Conservation (phyloP, 2,113 vertebrate species). For the zebrafish (Danio rerio) region DNA sequence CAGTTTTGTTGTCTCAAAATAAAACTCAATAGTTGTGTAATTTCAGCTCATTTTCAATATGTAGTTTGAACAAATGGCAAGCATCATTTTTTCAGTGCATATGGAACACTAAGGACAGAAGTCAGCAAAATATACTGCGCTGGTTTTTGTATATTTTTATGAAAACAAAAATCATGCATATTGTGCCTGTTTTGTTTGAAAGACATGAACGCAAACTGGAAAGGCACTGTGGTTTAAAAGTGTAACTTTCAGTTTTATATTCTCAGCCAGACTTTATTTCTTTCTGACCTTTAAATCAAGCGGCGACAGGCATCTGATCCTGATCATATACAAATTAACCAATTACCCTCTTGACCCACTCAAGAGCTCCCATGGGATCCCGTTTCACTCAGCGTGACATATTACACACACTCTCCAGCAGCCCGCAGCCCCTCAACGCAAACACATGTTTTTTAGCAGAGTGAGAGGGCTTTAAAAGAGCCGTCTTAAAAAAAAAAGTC, state of each 20-base stretch:
- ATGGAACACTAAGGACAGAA: too few relatives aligned
- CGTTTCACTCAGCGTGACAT: neutral
- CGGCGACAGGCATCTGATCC: slow-evolving; percentile 32
- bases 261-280: neutral
- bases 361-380: slow-evolving; percentile 21
- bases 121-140: too few relatives aligned
- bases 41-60: too few relatives aligned
- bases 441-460: slow-evolving; percentile 4
- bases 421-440: neutral
- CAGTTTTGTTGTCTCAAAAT: too few relatives aligned
- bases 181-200: neutral
- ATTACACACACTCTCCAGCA: slow-evolving; percentile 9
- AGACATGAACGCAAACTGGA: neutral
- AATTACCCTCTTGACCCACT: slow-evolving; percentile 49
- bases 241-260: neutral
- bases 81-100: too few relatives aligned
- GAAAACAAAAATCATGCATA: too few relatives aligned
- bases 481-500: neutral
- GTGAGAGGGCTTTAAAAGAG: neutral
- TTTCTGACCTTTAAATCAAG: slow-evolving; percentile 14
- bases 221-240: neutral
- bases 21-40: too few relatives aligned
- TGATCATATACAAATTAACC: slow-evolving; percentile 52
- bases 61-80: too few relatives aligned
- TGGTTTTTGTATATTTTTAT: too few relatives aligned